Base-by-base conservation (phyloP, 2,888 invertebrate species). In the Drosophila niveifrons region DNA sequence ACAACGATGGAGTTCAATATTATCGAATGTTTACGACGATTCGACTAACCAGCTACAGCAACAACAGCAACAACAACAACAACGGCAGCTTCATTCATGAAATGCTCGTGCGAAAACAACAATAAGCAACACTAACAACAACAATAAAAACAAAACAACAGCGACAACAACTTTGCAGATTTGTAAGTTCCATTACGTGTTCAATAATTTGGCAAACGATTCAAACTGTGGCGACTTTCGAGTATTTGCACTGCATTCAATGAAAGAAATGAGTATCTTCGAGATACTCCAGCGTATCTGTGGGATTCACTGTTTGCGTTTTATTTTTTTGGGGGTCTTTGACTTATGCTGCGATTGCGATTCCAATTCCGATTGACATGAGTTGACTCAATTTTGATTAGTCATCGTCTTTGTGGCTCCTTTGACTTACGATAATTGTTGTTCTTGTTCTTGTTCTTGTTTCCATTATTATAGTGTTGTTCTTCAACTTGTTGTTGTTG, bases 321-420 rank as follows among this genome's bases (percentile, higher is more conserved):
- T n/a, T n/a, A n/a, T n/a, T n/a, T n/a, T n/a, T n/a, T 15, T 41
- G 73, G 39, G 77, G 77, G 73, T 73, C 73, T 73, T 73, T 72
- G 73, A 77, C 74, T 72, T 55, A 2, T 41, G 36, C 23, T 36
- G 4, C 31, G 31, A 31, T 4, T 36, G 2, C 29, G 29, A 31
- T 4, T 18, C 39, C 41, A 55, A 55, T 64, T 39, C 43, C n/a
- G 52, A 64, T 59, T 62, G 70, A 70, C 61, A 61, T 69, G 66
- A 62, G 67, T 23, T 23, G 59, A 66, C 70, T 68, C 66, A 66
- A 74, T 81, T 84, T 55, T 80, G 86, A 80, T 80, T 67, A 76
- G 86, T 82, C 88, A 82, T 85, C 68, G 70, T 71, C 62, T 75
- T 77, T 79, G 75, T 75, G 44, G 53, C 75, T 75, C 75, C 79